These are phyloP conservation scores for Leptocoma aspasia DNA, from an alignment of 2,113 vertebrate species.

Conservation along the genomic window DNA sequence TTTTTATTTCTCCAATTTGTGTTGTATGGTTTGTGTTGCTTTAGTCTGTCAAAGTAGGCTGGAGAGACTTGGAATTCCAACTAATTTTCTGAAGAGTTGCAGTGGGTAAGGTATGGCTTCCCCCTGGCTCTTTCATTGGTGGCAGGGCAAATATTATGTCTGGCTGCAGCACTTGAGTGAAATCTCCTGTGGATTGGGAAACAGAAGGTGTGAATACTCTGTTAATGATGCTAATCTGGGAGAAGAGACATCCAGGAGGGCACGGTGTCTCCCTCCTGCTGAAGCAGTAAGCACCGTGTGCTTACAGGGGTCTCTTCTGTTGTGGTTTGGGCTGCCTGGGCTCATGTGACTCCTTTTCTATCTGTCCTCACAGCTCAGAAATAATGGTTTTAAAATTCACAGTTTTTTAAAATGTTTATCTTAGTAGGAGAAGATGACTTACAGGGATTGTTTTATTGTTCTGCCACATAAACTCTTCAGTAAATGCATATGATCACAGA, in stretches of 20 bases:
- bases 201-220: neutral
- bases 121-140: neutral
- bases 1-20: neutral
- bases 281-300: rapidly evolving
- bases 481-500: neutral
- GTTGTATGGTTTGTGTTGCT: neutral
- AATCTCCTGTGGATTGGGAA: neutral
- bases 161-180: neutral
- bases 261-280: neutral
- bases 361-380: neutral
- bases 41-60: neutral
- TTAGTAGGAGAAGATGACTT: neutral
- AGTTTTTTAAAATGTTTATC: neutral
- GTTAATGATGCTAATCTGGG: neutral
- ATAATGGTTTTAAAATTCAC: neutral
- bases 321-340: neutral
- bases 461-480: neutral
- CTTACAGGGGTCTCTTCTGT: rapidly evolving
- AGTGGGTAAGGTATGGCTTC: neutral
- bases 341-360: neutral
- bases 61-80: neutral
- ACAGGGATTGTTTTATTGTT: neutral
- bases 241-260: neutral
- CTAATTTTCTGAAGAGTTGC: neutral
- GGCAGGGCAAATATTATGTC: neutral